phyloP scores from a whole-genome alignment of 2,888 invertebrate genomes.

The Xiphydria camelus region DNA sequence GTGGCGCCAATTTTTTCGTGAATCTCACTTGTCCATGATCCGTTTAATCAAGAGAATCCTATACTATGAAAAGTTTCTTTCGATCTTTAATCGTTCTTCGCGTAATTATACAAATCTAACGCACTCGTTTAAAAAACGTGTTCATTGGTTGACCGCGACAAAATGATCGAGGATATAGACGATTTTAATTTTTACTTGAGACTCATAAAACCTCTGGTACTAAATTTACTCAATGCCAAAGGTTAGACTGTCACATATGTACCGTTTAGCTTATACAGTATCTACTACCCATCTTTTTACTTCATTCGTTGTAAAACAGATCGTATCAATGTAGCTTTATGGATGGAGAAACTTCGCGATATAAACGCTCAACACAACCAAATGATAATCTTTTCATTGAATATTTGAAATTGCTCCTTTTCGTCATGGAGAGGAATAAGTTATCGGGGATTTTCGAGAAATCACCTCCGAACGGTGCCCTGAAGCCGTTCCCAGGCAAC shows the following conservation, averaged over 20 bases:
- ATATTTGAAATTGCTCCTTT: slow-evolving; percentile 58
- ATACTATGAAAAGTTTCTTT: too few relatives aligned
- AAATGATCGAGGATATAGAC: slow-evolving; percentile 24
- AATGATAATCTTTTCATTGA: slow-evolving; percentile 47
- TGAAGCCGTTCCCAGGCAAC: slow-evolving; percentile 52
- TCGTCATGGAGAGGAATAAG: slow-evolving; percentile 54
- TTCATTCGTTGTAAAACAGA: too few relatives aligned
- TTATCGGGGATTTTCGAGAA: slow-evolving; percentile 56
- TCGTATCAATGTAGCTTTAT: slow-evolving; percentile 55
- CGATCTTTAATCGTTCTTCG: too few relatives aligned
- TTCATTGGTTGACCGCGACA: too few relatives aligned
- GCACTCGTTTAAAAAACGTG: too few relatives aligned
- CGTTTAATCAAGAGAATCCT: too few relatives aligned
- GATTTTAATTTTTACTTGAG: slow-evolving; percentile 57
- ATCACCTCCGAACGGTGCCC: slow-evolving; percentile 46
- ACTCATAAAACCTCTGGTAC: slow-evolving; percentile 55
- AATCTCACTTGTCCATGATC: too few relatives aligned
- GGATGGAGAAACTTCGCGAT: slow-evolving; percentile 54
- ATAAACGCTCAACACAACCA: slow-evolving; percentile 29
- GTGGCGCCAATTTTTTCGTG: too few relatives aligned
- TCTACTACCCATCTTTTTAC: neutral
- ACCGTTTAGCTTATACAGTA: neutral
- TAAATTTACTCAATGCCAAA: slow-evolving; percentile 52
- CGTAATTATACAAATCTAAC: too few relatives aligned
- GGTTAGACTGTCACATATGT: slow-evolving; percentile 39